A percentile compares a stretch with the other conserved stretches of the same genome.
Conservation (phyloP, 1,140 invertebrate species). For the Latrodectus geometricus region DNA sequence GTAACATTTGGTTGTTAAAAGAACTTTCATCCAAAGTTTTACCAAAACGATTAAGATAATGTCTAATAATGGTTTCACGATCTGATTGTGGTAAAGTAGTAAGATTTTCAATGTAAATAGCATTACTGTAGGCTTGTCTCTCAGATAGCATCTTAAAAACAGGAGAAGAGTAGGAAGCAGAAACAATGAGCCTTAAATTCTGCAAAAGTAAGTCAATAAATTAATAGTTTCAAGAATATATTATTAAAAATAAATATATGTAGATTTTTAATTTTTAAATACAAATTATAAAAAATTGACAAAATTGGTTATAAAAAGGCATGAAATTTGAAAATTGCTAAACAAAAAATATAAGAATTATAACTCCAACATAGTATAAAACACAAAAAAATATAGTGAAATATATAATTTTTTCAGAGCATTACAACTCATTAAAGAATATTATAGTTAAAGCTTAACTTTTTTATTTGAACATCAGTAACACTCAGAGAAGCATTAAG, state of each 20-base stretch:
- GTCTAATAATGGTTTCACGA: constrained; percentile 67
- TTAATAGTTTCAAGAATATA: background rate
- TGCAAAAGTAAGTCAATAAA: constrained; percentile 7
- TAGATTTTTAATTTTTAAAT: background rate
- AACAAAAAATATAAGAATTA: background rate
- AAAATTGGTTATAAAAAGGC: background rate
- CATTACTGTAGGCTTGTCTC: background rate
- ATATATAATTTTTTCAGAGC: too few species aligned
- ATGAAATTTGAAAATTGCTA: background rate
- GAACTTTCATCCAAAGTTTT: constrained; percentile 69
- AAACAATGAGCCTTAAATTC: constrained; percentile 24
- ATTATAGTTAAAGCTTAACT: too few species aligned
- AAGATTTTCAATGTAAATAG: constrained; percentile 1
- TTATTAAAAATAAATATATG: background rate
- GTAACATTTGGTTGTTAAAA: constrained; percentile 70
- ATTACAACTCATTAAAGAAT: too few species aligned
- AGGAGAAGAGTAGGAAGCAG: constrained; percentile 38
- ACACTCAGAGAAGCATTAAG: too few species aligned
- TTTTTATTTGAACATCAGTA: too few species aligned
- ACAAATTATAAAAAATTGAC: background rate
- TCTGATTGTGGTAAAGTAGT: constrained; percentile 65
- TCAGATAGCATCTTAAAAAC: constrained; percentile 25
- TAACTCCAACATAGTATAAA: background rate
- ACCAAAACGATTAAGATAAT: constrained; percentile 66
- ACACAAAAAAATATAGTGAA: background rate